phyloP scores from a whole-genome alignment of 2,797 vertebrate species.

The Sciurus carolinensis region DNA sequence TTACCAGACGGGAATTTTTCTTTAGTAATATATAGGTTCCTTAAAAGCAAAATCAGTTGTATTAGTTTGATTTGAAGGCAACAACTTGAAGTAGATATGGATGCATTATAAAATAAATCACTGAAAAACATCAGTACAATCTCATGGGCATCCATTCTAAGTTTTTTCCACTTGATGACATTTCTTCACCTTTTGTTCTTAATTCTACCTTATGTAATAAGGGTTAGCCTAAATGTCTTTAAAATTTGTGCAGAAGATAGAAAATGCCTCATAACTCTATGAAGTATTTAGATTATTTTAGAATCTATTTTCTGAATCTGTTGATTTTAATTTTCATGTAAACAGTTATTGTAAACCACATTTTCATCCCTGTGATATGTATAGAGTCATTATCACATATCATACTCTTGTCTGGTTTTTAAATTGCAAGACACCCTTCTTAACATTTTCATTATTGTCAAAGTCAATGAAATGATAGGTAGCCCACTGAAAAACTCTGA shows the following conservation, averaged over 20 bases:
- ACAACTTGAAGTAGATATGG: background rate
- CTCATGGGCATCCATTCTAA: background rate
- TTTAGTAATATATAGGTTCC: background rate
- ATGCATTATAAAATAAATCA: constrained; percentile 42
- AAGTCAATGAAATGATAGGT: background rate
- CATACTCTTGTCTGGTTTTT: background rate
- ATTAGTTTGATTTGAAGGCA: constrained; percentile 26
- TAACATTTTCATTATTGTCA: constrained; percentile 43
- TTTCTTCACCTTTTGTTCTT: constrained; percentile 21
- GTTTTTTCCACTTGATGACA: constrained; percentile 27
- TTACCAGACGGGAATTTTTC: constrained; percentile 6
- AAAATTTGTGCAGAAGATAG: background rate
- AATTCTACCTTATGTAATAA: constrained; percentile 31
- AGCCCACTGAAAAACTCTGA: background rate
- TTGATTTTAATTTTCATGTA: constrained; percentile 28
- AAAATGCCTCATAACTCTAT: background rate
- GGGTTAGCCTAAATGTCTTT: background rate
- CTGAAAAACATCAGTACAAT: background rate
- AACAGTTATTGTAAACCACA: background rate
- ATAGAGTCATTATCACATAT: background rate
- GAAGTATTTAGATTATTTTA: constrained; percentile 37
- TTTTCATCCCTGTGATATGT: background rate
- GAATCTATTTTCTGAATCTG: constrained; percentile 32
- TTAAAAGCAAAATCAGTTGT: background rate
- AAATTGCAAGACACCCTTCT: constrained; percentile 8